Base-by-base conservation (phyloP, 2,113 vertebrate genomes). In the Brevimyrus niger region DNA sequence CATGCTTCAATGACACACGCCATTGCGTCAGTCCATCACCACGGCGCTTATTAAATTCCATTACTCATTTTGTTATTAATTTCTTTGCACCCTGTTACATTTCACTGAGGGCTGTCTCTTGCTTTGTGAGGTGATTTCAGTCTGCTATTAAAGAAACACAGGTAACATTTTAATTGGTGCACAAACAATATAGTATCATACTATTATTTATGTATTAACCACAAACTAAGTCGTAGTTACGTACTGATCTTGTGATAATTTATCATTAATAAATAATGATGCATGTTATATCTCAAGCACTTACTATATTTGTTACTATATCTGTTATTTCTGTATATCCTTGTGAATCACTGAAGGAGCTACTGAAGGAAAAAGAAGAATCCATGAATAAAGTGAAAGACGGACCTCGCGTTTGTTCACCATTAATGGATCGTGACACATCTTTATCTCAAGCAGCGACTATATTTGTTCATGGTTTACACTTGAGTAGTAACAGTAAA, bases 21-120 rank as follows among this genome's bases (percentile, higher is more conserved):
- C 42, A 44, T 47, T 84, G 82, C 17, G 82, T 84, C 42, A 46
- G 23, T 47, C 38, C 42, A 10, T 84, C 44, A 23, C 21, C 82
- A 47, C 47, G 82, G 21, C 3, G 19, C 23, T 47, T 84, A 47
- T 84, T 84, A 84, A 84, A 46, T 46, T 47, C 82, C 82, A 84
- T 44, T 84, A 46, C 82, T 84, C 82, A 84, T 84, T 84, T 84
- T 84, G 44, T 84, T 46, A 84, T 84, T 46, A 42, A 46, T 46
- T 84, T 84, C 35, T 38, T 3, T 19, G 35, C 73, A 35, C 38
- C 31, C 73, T 19, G 35, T 42, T 80, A 5, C 73, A 42, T 17
- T 80, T 80, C 35, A 42, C 35, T 42, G 31, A 38, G 17, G 61
- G 61, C 31, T 35, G 35, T 80, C 13, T 80, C 73, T 80, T 46